These are phyloP conservation scores for Gastrophryne carolinensis DNA, from an alignment of 2,797 vertebrate genomes.

Conservation along the genomic window DNA sequence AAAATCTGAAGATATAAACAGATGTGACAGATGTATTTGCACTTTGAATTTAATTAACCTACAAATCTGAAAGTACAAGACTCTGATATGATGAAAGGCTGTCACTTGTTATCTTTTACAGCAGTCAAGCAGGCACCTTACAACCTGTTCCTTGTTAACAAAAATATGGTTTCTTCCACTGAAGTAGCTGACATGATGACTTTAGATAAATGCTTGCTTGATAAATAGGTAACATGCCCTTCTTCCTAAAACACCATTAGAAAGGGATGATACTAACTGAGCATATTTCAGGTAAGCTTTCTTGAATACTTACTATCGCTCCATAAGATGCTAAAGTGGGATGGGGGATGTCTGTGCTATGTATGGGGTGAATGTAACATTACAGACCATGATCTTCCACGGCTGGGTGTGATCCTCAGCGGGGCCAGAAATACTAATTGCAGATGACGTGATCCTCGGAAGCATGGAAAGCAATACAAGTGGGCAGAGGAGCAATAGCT, in stretches of 20 bases:
- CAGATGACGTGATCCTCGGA: no score
- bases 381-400: no score
- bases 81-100: slow-evolving; percentile 25
- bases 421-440: no score
- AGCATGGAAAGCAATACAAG: no score
- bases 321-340: no score
- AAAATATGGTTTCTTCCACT: slow-evolving; percentile 1
- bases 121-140: slow-evolving; percentile 22
- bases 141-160: slow-evolving; percentile 16
- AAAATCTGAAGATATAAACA: slow-evolving; percentile 30
- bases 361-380: no score
- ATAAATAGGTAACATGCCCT: background rate
- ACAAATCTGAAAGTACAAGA: slow-evolving; percentile 37
- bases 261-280: no score
- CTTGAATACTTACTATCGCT: no score
- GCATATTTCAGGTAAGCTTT: no score
- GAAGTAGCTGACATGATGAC: background rate
- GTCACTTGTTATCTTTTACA: slow-evolving; percentile 37
- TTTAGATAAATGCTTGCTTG: background rate
- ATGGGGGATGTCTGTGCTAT: no score
- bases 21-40: slow-evolving; percentile 45
- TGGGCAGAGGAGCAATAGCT: no score
- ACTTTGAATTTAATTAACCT: slow-evolving; percentile 45
- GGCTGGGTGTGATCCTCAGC: no score
- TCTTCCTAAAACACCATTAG: background rate